Evolutionary conservation across 2,888 invertebrate genomes (phyloP).

Genomic region (Hirtodrosophila confusa): DNA sequence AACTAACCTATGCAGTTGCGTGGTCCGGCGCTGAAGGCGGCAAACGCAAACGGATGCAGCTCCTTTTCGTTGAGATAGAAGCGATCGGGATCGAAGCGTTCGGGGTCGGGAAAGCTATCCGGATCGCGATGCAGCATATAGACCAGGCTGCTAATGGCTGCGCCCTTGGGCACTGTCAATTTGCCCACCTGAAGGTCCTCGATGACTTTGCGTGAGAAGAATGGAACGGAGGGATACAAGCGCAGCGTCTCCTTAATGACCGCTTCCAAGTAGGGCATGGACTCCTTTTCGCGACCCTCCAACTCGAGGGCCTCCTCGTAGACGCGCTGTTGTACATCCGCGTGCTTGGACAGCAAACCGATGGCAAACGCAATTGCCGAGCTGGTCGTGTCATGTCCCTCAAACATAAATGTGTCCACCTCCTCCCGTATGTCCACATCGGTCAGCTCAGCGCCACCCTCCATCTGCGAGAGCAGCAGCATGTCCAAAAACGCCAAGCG

Average conservation of each 20-base stretch:
- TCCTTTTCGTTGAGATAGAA: slow-evolving; percentile 74
- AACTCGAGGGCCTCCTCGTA: slow-evolving; percentile 83
- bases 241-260: slow-evolving; percentile 86
- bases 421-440: slow-evolving; percentile 86
- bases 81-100: slow-evolving; percentile 82
- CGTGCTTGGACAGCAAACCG: slow-evolving; percentile 85
- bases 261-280: slow-evolving; percentile 86
- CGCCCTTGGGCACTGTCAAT: slow-evolving; percentile 83
- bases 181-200: slow-evolving; percentile 84
- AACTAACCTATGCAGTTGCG: slow-evolving; percentile 81
- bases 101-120: slow-evolving; percentile 84
- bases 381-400: slow-evolving; percentile 86
- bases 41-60: slow-evolving; percentile 81
- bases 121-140: slow-evolving; percentile 85
- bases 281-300: slow-evolving; percentile 82
- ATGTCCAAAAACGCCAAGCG: slow-evolving; percentile 85
- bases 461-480: slow-evolving; percentile 84
- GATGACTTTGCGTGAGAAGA: slow-evolving; percentile 84
- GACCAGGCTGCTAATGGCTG: slow-evolving; percentile 81
- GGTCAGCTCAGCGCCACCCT: slow-evolving; percentile 82
- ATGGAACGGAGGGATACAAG: slow-evolving; percentile 86
- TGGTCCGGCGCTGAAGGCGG: slow-evolving; percentile 83
- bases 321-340: slow-evolving; percentile 84
- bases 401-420: slow-evolving; percentile 87
- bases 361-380: slow-evolving; percentile 85